Conservation (phyloP, 2,797 vertebrate species). For the Sciaenops ocellatus region DNA sequence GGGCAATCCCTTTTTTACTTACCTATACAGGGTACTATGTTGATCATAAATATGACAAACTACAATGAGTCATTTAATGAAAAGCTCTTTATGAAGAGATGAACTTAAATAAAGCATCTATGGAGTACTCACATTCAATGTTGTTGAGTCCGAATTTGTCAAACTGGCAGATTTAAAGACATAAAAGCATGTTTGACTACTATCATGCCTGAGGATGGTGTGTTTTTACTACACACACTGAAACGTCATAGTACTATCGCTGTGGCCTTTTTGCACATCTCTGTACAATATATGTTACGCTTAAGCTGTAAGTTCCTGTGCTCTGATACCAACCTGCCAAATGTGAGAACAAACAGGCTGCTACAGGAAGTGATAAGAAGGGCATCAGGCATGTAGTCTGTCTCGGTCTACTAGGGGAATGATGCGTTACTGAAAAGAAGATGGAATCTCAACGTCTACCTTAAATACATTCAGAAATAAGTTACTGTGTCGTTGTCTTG, state of each 20-base stretch:
- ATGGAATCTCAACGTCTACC: constrained; percentile 84
- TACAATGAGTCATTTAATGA: constrained; percentile 69
- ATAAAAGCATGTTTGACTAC: constrained; percentile 39
- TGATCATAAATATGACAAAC: constrained; percentile 71
- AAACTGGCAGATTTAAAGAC: constrained; percentile 59
- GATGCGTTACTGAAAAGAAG: constrained; percentile 74
- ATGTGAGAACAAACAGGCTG: constrained; percentile 61
- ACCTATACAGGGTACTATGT: constrained; percentile 58
- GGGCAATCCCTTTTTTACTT: constrained; percentile 64
- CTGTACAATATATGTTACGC: constrained; percentile 19
- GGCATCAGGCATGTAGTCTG: constrained; percentile 49
- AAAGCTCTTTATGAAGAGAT: constrained; percentile 53
- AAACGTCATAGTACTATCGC: constrained; percentile 48
- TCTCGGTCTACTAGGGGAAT: constrained; percentile 60
- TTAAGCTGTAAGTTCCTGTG: constrained; percentile 36
- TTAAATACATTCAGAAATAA: constrained; percentile 90
- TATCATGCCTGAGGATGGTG: constrained; percentile 56
- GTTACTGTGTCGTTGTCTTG: constrained; percentile 88
- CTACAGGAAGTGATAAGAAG: constrained; percentile 70
- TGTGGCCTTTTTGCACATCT: constrained; percentile 42
- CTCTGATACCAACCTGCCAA: constrained; percentile 43
- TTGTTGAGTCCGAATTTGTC: constrained; percentile 61
- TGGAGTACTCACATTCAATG: constrained; percentile 66
- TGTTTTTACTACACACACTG: constrained; percentile 56
- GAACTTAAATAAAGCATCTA: constrained; percentile 66